Evolutionary conservation across 2,797 vertebrate genomes (phyloP).

Genomic region (Coranthus polyacanthus): DNA sequence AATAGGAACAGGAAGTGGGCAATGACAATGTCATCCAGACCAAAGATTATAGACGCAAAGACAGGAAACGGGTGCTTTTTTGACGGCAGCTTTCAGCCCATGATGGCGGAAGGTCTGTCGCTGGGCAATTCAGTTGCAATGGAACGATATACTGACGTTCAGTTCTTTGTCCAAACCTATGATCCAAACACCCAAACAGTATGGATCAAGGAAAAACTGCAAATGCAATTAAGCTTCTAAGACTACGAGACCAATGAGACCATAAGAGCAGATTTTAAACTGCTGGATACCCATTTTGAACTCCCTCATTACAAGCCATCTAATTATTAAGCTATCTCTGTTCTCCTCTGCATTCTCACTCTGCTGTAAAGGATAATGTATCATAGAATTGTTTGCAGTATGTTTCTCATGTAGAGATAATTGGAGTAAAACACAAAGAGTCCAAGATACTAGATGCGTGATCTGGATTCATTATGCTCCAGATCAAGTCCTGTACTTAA

Average conservation of each 20-base stretch:
- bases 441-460: too few relatives aligned
- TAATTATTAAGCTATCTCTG: conserved; percentile 3
- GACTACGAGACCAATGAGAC: not conserved
- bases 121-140: too few relatives aligned
- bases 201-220: conserved; percentile 11
- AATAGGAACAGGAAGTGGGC: not conserved
- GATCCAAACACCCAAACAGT: too few relatives aligned
- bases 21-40: not conserved
- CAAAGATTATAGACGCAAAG: too few relatives aligned
- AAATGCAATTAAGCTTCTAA: not conserved
- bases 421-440: too few relatives aligned
- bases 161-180: too few relatives aligned
- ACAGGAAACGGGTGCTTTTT: too few relatives aligned
- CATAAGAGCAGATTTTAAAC: conserved; percentile 8
- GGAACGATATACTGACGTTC: too few relatives aligned
- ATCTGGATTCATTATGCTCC: too few relatives aligned
- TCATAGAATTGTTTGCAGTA: not conserved
- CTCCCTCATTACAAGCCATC: not conserved
- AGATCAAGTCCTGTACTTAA: too few relatives aligned
- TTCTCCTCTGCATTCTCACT: conserved; percentile 8
- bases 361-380: conserved; percentile 1
- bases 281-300: not conserved
- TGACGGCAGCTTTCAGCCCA: too few relatives aligned
- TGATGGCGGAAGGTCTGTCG: too few relatives aligned
- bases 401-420: conserved; percentile 3